phyloP scores from a whole-genome alignment of 2,888 invertebrate genomes.

The Nymphalis polychloros region DNA sequence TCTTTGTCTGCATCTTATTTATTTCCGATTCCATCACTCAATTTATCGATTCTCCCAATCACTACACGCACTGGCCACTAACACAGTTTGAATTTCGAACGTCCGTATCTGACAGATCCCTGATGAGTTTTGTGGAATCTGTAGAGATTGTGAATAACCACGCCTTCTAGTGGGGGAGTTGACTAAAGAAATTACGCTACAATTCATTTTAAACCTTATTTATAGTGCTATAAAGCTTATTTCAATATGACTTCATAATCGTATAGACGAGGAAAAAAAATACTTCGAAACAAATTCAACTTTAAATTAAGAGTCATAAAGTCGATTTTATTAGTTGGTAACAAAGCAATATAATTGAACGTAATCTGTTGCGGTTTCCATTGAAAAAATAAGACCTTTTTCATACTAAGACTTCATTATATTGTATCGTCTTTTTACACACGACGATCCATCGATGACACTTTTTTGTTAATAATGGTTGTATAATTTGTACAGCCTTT shows the following conservation, averaged over 20 bases:
- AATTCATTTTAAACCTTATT: constrained; percentile 16
- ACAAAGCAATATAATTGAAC: constrained; percentile 39
- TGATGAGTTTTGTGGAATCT: constrained; percentile 40
- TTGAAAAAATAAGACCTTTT: constrained; percentile 37
- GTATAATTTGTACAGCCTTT: neutral
- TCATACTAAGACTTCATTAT: constrained; percentile 14
- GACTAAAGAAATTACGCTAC: neutral
- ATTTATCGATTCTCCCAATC: constrained; percentile 20
- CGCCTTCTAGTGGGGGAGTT: constrained; percentile 44
- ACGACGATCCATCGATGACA: neutral
- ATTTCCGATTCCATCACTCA: constrained; percentile 71
- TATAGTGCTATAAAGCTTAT: neutral
- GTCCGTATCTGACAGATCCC: constrained; percentile 43
- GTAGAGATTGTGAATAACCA: constrained; percentile 40
- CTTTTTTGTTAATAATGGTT: neutral
- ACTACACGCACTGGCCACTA: constrained; percentile 45
- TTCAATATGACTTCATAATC: neutral
- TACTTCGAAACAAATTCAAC: constrained; percentile 6
- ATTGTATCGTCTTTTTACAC: constrained; percentile 10
- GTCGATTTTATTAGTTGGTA: neutral
- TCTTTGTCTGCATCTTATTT: constrained; percentile 69
- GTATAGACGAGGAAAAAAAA: constrained; percentile 2
- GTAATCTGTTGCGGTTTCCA: constrained; percentile 45
- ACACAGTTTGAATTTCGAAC: constrained; percentile 40
- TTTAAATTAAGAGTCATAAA: constrained; percentile 12